These are phyloP conservation scores for Psilopsiagon aurifrons DNA, from an alignment of 2,113 vertebrate species.

Conservation along the genomic window DNA sequence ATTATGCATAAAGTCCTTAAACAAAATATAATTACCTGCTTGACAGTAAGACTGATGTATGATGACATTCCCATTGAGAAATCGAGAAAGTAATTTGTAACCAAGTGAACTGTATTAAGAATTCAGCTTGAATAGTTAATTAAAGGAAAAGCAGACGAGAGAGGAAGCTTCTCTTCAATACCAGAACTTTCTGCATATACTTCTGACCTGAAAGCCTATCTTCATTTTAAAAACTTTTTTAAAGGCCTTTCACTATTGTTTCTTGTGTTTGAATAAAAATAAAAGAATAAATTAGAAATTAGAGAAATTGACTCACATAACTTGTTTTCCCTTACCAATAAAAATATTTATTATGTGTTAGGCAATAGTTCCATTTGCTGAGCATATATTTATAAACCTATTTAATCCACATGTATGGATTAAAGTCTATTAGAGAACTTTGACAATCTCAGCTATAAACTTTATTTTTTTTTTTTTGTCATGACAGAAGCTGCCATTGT, in stretches of 20 bases:
- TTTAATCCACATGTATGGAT: not conserved
- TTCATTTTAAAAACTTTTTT: not conserved
- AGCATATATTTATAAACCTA: not conserved
- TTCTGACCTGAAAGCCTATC: not conserved
- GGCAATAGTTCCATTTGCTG: not conserved
- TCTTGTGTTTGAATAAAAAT: not conserved
- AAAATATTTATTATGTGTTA: not conserved
- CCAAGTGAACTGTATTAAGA: constrained; percentile 2
- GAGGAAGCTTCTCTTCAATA: not conserved
- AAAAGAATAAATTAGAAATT: not conserved
- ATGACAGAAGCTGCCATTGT: not conserved
- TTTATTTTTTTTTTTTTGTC: not conserved
- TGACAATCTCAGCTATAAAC: not conserved
- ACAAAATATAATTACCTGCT: not conserved
- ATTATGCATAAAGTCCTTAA: not conserved
- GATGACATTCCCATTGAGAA: constrained; percentile 24
- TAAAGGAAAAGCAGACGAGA: not conserved
- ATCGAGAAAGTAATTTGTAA: constrained; percentile 19
- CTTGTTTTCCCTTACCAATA: not conserved
- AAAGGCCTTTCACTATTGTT: not conserved
- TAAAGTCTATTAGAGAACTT: not conserved
- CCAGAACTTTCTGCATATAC: not conserved
- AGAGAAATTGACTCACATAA: not conserved
- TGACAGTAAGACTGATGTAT: not conserved
- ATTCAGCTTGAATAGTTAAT: not conserved